Base-by-base conservation (phyloP, 2,113 vertebrate genomes). In the Callionymus lyra region DNA sequence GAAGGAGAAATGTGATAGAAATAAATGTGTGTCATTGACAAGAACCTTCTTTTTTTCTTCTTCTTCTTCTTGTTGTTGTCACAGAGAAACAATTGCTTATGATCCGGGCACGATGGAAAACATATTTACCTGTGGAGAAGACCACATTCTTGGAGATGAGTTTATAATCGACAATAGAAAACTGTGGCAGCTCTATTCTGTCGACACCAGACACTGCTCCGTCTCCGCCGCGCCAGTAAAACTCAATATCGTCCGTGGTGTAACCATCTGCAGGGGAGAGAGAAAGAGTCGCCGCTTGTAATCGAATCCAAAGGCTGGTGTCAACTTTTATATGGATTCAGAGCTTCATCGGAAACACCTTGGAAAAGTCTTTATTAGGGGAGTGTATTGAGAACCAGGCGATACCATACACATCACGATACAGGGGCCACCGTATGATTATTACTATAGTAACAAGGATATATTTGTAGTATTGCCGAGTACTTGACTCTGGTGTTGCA, bases 211-310 rank as follows among this genome's bases (percentile, higher is more conserved):
- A 92, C 45, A 99, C 95, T 0, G 95, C 95, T 1, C 90, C 90
- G 11, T 93, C 88, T 63, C 91, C 94, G 2, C 93, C 94, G 47
- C 93, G 85, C 95, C 95, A 99, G 77, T 99, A 99, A 85, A 99
- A 99, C 63, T 98, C 93, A 35, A 99, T 98, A 74, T 99, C 95
- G 41, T 99, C 95, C 14, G 94, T 99, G 45, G 95, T 99, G 50
- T 99, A 99, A 63, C 95, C 95, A 76, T 99, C 95, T 99, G 77
- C 60, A 81, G 65, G 33, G 57, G 62, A 43, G 3, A 64, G 37
- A 44, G 18, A 38, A 38, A 42, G 41, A 49, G 31, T n/a, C 15
- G 16, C 13, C 31, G 59, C 13, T 50, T 47, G 44, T 36, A 27
- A 27, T 27, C 21, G 8, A 8, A 27, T 27, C 21, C 21, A 27